Percentiles rank a stretch among this genome's conserved stretches.
Evolutionary conservation across 2,113 vertebrate species (phyloP).

Genomic region (Acinonyx jubatus): DNA sequence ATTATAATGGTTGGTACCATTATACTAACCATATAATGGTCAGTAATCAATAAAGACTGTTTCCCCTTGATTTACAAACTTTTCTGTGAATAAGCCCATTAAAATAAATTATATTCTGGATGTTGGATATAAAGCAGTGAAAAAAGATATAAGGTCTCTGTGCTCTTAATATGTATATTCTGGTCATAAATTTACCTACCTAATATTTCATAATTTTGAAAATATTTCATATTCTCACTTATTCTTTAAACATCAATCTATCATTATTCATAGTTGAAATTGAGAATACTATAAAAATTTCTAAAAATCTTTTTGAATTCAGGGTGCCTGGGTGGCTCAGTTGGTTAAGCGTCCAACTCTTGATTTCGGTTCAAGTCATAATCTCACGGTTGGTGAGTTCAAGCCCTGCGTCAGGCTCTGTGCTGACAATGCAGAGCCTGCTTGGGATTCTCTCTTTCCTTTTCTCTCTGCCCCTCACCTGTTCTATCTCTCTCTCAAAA

Average conservation of each 20-base stretch:
- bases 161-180: not conserved
- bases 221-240: not conserved
- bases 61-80: not conserved
- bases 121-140: not conserved
- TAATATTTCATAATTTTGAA: not conserved
- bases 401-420: too few species aligned
- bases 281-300: not conserved
- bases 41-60: not conserved
- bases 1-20: not conserved
- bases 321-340: too few species aligned
- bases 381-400: too few species aligned
- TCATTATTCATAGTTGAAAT: not conserved
- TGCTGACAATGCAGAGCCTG: too few species aligned
- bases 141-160: not conserved
- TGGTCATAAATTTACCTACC: not conserved
- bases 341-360: too few species aligned
- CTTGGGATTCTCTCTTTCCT: too few species aligned
- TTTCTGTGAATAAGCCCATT: not conserved
- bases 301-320: not conserved
- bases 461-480: too few species aligned
- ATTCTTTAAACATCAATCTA: not conserved
- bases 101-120: not conserved
- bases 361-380: too few species aligned
- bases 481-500: too few species aligned
- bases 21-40: not conserved